Evolutionary conservation across 2,888 invertebrate genomes (phyloP), one percentile per base, ranked within the genome.

Genomic region (Drosophila multiciliata): DNA sequence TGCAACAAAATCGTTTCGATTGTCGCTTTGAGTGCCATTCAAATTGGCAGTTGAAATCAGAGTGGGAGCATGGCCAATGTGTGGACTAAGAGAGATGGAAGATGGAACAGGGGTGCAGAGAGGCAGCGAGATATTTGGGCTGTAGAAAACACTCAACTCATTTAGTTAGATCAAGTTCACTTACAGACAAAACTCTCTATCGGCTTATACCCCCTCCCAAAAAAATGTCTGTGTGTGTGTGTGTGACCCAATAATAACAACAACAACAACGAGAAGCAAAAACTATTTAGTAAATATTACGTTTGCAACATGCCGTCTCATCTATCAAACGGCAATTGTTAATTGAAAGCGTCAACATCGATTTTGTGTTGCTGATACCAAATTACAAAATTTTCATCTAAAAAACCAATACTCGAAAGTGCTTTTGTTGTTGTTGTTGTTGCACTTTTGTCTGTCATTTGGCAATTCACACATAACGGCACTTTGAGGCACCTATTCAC

Each of bases 281-380:
- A 29, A 63, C 23, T 60, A 53, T 53, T 53, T 61, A 61, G 66
- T 49, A 53, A 59, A 29, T 61, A 61, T 66, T 63, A 11, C 49
- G 62, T 67, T 78, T 68, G 77, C 78, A 75, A 64, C 71, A 75
- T 67, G 52, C 78, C 75, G 78, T 80, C 78, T 67, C 78, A 78
- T 75, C 58, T 64, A 78, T 78, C 78, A 80, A 79, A 77, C 69
- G 66, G 74, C 84, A 87, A 76, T 89, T 84, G 82, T 87, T 85
- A 85, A 89, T 85, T 87, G 84, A 82, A 76, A 84, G 69, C 87
- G 76, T 87, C 76, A 87, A 85, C 79, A 89, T 60, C 59, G 67
- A 64, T 75, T 65, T 78, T 55, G 9, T 36, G 17, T 9, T 26
- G 9, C 11, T 64, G 23, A 61, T 61, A 54, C 4, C 36, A 63